These are phyloP conservation scores for Didymodactylos carnosus DNA, from an alignment of 2,888 invertebrate species.

Conservation along the genomic window DNA sequence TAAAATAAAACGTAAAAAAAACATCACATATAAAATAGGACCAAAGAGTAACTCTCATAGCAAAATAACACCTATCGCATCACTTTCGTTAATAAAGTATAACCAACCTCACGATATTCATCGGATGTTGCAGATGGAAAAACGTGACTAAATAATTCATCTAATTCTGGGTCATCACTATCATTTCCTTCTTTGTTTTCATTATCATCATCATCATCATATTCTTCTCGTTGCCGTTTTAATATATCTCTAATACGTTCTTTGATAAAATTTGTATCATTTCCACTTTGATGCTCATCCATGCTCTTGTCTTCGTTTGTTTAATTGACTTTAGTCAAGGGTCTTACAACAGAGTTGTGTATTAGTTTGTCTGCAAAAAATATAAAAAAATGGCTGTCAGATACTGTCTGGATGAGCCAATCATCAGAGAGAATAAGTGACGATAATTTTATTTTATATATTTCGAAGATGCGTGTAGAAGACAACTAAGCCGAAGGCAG, in stretches of 20 bases:
- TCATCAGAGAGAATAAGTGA: too few relatives aligned
- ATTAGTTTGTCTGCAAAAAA: too few relatives aligned
- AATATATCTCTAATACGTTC: neutral
- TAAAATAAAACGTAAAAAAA: neutral
- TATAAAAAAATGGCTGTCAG: too few relatives aligned
- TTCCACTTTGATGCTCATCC: neutral
- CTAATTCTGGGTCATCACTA: neutral
- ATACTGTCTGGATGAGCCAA: too few relatives aligned
- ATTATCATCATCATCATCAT: neutral
- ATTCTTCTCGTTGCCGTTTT: neutral
- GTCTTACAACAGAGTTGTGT: too few relatives aligned
- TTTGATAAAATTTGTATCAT: neutral
- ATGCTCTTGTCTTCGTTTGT: neutral
- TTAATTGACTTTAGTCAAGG: neutral
- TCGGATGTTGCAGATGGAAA: neutral
- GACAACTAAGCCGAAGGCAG: too few relatives aligned
- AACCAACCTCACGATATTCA: neutral
- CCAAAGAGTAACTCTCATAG: too few relatives aligned
- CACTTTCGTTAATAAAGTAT: too few relatives aligned
- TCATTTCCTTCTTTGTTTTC: neutral
- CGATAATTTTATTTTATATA: too few relatives aligned
- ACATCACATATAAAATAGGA: neutral
- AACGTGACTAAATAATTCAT: neutral
- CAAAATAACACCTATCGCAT: too few relatives aligned
- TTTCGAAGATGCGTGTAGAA: too few relatives aligned